Evolutionary conservation across 1,140 invertebrate species (phyloP).

Genomic region (Capitella teleta): DNA sequence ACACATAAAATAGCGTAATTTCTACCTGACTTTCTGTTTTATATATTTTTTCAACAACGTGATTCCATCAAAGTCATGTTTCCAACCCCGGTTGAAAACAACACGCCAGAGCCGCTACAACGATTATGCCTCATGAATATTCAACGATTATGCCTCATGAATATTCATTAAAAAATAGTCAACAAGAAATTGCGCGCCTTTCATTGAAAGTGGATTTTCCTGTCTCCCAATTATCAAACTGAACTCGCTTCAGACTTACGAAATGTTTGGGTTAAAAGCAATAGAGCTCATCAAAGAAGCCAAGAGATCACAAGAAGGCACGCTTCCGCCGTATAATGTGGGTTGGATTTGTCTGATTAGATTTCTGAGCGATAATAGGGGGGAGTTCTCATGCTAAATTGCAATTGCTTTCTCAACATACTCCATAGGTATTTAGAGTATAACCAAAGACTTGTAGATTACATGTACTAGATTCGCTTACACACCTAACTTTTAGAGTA

Average conservation of each 20-base stretch:
- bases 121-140: too few species aligned
- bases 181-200: too few species aligned
- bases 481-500: not conserved
- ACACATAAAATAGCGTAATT: too few species aligned
- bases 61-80: too few species aligned
- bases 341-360: constrained; percentile 7
- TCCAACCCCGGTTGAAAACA: too few species aligned
- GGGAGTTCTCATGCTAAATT: not conserved
- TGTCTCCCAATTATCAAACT: too few species aligned
- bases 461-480: not conserved
- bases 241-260: constrained; percentile 3
- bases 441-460: not conserved
- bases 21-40: too few species aligned
- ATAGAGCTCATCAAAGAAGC: constrained; percentile 61
- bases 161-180: too few species aligned
- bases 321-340: constrained; percentile 60
- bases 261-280: constrained; percentile 64
- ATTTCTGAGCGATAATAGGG: not conserved
- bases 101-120: too few species aligned
- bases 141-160: too few species aligned
- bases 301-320: constrained; percentile 48
- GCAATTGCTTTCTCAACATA: not conserved
- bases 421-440: not conserved
- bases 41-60: too few species aligned
- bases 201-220: too few species aligned